Percentiles rank a stretch among this genome's conserved stretches.
Evolutionary conservation across 2,113 vertebrate species (phyloP).

Genomic region (Lepisosteus oculatus): DNA sequence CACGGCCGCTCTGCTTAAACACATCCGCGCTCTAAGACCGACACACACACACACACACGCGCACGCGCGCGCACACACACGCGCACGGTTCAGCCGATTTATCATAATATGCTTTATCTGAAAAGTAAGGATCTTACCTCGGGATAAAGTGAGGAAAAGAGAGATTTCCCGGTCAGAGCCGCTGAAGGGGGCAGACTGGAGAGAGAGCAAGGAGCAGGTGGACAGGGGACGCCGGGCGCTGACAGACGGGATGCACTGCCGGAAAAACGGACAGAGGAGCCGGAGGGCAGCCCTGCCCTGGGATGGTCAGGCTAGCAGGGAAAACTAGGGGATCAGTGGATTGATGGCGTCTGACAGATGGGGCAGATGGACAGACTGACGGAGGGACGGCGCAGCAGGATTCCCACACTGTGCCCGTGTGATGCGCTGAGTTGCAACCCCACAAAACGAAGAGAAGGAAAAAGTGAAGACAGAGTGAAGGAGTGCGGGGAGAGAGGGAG

Average conservation of each 20-base stretch:
- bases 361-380: conserved; percentile 17
- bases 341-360: conserved; percentile 57
- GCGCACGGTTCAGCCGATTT: conserved; percentile 73
- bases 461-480: background rate
- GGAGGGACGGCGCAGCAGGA: background rate
- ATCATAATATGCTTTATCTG: conserved; percentile 78
- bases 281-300: background rate
- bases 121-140: conserved; percentile 76
- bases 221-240: conserved; percentile 9
- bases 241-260: background rate
- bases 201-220: conserved; percentile 34
- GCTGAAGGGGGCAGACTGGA: conserved; percentile 61
- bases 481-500: conserved; percentile 34
- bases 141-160: conserved; percentile 75
- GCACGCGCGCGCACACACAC: conserved; percentile 53
- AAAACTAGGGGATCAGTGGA: conserved; percentile 59
- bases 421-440: no score
- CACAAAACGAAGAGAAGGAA: no score
- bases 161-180: conserved; percentile 67
- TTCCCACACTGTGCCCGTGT: no score
- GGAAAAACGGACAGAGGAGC: conserved; percentile 2
- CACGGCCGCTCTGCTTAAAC: background rate
- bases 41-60: conserved; percentile 33
- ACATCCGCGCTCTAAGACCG: conserved; percentile 28
- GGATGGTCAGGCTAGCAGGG: conserved; percentile 33